phyloP scores from a whole-genome alignment of 2,113 vertebrate species.

The Ptyas mucosa region DNA sequence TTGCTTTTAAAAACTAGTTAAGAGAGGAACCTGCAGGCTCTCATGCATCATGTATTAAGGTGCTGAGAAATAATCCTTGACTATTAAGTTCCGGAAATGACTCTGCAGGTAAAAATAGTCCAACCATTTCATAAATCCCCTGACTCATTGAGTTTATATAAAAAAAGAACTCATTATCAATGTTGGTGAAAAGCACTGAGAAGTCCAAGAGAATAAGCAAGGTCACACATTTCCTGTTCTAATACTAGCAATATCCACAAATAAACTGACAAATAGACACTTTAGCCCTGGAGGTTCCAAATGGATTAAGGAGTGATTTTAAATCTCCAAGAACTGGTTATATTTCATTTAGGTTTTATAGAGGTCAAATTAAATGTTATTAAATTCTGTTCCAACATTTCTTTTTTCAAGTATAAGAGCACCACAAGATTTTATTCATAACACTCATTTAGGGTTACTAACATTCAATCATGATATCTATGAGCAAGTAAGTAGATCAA shows the following conservation, averaged over 20 bases:
- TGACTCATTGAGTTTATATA: neutral
- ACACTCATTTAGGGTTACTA: neutral
- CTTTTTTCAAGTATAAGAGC: neutral
- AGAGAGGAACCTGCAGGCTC: neutral
- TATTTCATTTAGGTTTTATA: neutral
- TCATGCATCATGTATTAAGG: neutral
- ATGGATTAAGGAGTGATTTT: neutral
- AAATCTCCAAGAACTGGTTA: neutral
- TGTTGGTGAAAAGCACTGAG: neutral
- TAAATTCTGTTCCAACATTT: neutral
- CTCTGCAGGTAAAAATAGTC: neutral
- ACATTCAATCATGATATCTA: neutral
- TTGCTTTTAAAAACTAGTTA: neutral
- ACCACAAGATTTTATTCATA: neutral
- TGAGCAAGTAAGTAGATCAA: neutral
- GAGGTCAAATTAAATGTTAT: neutral
- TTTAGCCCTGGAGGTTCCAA: neutral
- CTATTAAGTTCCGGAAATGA: neutral
- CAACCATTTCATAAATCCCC: neutral
- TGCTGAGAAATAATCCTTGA: neutral
- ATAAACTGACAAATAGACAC: neutral
- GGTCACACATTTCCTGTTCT: neutral
- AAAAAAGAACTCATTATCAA: neutral
- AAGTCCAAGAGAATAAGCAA: neutral
- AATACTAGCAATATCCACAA: neutral